phyloP scores from a whole-genome alignment of 2,797 vertebrate genomes.

The Acanthurus leucopareius region DNA sequence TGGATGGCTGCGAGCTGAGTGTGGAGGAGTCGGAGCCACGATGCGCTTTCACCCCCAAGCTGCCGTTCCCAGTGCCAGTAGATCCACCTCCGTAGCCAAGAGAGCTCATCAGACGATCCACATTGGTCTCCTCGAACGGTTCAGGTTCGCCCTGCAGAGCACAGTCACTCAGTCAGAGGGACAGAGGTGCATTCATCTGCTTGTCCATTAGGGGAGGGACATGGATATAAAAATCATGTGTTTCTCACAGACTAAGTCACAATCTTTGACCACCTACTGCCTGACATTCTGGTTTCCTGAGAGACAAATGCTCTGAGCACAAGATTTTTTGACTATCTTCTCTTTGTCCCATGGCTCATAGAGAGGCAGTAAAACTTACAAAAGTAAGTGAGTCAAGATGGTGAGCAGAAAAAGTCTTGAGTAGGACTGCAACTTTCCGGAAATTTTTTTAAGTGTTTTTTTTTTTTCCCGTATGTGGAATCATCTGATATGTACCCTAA shows the following conservation, averaged over 20 bases:
- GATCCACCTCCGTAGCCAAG: constrained; percentile 86
- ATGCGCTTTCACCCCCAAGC: constrained; percentile 92
- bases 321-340: too few species aligned
- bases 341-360: too few species aligned
- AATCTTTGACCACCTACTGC: not conserved
- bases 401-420: not conserved
- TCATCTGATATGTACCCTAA: not conserved
- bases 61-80: constrained; percentile 77
- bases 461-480: not conserved
- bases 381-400: not conserved
- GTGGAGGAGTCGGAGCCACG: constrained; percentile 94
- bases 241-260: not conserved
- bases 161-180: not conserved
- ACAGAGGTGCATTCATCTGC: too few species aligned
- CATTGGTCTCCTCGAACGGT: constrained; percentile 95
- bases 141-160: constrained; percentile 92
- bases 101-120: constrained; percentile 91
- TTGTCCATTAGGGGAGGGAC: not conserved
- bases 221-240: not conserved
- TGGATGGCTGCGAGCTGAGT: constrained; percentile 98
- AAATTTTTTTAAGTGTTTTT: too few species aligned
- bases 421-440: not conserved
- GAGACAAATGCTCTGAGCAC: not conserved
- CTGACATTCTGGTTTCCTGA: not conserved
- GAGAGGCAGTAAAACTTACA: not conserved